Base-by-base conservation (phyloP, 2,113 vertebrate species). In the Cheirogaleus medius region DNA sequence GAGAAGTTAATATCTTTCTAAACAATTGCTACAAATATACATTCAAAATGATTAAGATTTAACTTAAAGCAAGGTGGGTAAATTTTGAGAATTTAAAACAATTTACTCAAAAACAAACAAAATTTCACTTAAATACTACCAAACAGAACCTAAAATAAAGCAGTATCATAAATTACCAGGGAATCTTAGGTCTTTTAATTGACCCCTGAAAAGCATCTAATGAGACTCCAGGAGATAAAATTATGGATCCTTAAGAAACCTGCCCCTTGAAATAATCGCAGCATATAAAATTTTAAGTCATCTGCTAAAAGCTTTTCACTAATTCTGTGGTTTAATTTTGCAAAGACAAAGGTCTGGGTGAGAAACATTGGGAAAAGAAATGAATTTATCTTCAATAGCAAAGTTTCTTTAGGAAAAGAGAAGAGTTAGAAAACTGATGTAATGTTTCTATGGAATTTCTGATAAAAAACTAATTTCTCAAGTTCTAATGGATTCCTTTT, bases 401-500 rank as follows among this genome's bases (percentile, higher is more conserved):
- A 52, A 49, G 27, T 71, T 92, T 68, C 44, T 92, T 60, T 78
- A 73, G 49, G 69, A 95, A 93, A 69, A 54, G 0, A n/a, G 42
- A 76, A 74, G 78, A 69, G 0, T 87, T 13, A 95, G 37, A 91
- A 98, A 96, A 97, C 8, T 3, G 52, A 71, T 47, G 7, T 5
- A 11, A 3, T 85, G 92, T 93, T 98, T 97, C 82, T 82, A 96
- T 44, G 85, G 96, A 94, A 94, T 94, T 90, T 84, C 34, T 91
- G 56, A 95, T 78, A 82, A 77, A 73, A 77, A 91, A 13, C 47
- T 49, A 90, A 97, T 93, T 97, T 87, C 63, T 97, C 84, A 52
- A 68, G 83, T 77, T 82, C 78, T 95, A 95, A 89, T 49, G 66
- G 18, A 63, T 29, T 64, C 29, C 68, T 97, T 86, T 91, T 69